Evolutionary conservation across 2,113 vertebrate species (phyloP).

Genomic region (Aegithalos caudatus): DNA sequence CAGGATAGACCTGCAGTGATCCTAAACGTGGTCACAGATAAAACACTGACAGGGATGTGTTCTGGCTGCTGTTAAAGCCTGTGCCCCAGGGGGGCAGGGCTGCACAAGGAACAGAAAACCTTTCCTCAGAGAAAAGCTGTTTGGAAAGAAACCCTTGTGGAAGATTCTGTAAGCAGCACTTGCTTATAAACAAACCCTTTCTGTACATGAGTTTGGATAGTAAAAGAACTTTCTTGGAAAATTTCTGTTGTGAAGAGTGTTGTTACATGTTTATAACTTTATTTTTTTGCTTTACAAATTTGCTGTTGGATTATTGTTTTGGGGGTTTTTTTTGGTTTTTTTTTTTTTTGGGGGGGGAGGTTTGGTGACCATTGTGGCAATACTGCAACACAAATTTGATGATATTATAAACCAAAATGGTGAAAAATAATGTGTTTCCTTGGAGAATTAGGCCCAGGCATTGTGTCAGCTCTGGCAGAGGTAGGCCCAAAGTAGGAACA

Average conservation of each 20-base stretch:
- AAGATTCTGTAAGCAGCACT: neutral
- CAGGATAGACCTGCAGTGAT: neutral
- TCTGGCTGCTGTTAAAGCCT: neutral
- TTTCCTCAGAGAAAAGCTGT: neutral
- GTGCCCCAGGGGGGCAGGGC: neutral
- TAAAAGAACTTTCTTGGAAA: neutral
- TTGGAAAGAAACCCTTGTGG: neutral
- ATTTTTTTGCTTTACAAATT: neutral
- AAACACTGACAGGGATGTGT: neutral
- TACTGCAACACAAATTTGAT: no score
- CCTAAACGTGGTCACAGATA: neutral
- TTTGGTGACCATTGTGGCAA: no score
- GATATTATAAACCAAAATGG: accelerated
- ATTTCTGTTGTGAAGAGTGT: neutral
- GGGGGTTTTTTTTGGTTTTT: no score
- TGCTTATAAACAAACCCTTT: neutral
- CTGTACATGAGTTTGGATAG: accelerated
- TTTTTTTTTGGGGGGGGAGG: no score
- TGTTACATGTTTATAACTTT: neutral
- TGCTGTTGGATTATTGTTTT: accelerated
- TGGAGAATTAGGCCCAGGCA: accelerated
- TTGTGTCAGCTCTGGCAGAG: accelerated
- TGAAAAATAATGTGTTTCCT: neutral
- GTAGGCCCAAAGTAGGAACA: accelerated
- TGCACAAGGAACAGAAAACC: neutral